These are phyloP conservation scores for Chiroxiphia lanceolata DNA, from an alignment of 2,797 vertebrate species.

Conservation along the genomic window DNA sequence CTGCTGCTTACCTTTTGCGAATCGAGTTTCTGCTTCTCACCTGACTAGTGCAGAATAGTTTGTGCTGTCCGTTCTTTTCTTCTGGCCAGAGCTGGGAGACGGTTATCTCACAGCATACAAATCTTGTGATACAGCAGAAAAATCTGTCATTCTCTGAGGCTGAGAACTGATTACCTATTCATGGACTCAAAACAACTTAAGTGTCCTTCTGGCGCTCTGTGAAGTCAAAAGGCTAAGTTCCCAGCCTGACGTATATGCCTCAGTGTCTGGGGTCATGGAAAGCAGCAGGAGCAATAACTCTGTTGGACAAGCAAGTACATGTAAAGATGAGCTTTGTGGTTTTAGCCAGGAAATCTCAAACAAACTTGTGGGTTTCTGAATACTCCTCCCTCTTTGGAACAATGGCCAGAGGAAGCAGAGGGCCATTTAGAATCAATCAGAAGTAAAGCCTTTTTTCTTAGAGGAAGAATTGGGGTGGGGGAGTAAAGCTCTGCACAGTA, in stretches of 20 bases:
- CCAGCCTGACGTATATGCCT: not conserved
- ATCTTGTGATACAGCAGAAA: not conserved
- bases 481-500: not conserved
- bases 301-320: not conserved
- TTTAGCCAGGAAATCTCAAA: slow-evolving; percentile 47
- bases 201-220: not conserved
- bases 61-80: not conserved
- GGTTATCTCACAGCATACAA: not conserved
- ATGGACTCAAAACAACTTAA: not conserved
- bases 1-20: not conserved
- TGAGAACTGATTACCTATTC: slow-evolving; percentile 23
- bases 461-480: slow-evolving; percentile 40
- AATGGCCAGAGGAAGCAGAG: slow-evolving; percentile 44
- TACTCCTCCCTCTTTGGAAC: slow-evolving; percentile 55
- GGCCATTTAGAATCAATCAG: slow-evolving; percentile 45
- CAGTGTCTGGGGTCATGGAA: not conserved
- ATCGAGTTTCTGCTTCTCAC: not conserved
- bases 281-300: slow-evolving; percentile 6
- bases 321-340: slow-evolving; percentile 48
- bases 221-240: slow-evolving; percentile 29
- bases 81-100: not conserved
- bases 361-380: slow-evolving; percentile 22
- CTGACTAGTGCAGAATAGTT: not conserved
- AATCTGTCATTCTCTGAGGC: not conserved
- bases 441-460: slow-evolving; percentile 34